These are phyloP conservation scores for Psix sp. DNA, from an alignment of 1,140 invertebrate species.

Conservation along the genomic window DNA sequence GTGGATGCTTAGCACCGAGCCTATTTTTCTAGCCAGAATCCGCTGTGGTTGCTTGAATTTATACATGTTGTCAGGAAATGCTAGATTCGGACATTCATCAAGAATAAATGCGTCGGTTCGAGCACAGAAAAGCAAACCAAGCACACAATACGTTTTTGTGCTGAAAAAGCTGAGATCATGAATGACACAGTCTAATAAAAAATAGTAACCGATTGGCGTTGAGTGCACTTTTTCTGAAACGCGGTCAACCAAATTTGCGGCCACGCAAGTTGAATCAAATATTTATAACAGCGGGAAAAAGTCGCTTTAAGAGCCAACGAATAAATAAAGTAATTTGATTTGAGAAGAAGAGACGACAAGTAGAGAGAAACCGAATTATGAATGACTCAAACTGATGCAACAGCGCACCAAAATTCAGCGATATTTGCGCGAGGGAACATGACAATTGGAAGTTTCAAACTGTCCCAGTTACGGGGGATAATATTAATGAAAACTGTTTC, in stretches of 20 bases:
- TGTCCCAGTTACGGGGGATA: constrained; percentile 33
- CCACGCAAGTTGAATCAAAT: too few species aligned
- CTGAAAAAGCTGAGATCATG: too few species aligned
- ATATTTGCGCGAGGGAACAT: constrained; percentile 39
- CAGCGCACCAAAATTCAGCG: constrained; percentile 26
- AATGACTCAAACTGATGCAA: constrained; percentile 22
- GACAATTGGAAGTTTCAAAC: constrained; percentile 32
- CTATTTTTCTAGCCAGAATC: too few species aligned
- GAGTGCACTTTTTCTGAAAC: too few species aligned
- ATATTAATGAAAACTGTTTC: constrained; percentile 46
- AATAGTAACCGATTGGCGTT: too few species aligned
- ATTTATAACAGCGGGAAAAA: too few species aligned
- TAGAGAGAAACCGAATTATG: too few species aligned
- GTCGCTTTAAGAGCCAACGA: too few species aligned
- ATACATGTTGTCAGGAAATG: constrained; percentile 3
- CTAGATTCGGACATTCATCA: constrained; percentile 18
- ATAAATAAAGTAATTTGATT: constrained; percentile 35
- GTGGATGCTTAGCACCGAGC: constrained; percentile 7
- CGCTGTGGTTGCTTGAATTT: background rate
- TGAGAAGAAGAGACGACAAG: too few species aligned
- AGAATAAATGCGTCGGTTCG: constrained; percentile 13
- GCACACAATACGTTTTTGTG: too few species aligned
- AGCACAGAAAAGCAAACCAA: constrained; percentile 6
- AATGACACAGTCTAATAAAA: too few species aligned
- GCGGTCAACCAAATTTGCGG: too few species aligned